phyloP scores from a whole-genome alignment of 2,797 vertebrate genomes.

The Salarias fasciatus region DNA sequence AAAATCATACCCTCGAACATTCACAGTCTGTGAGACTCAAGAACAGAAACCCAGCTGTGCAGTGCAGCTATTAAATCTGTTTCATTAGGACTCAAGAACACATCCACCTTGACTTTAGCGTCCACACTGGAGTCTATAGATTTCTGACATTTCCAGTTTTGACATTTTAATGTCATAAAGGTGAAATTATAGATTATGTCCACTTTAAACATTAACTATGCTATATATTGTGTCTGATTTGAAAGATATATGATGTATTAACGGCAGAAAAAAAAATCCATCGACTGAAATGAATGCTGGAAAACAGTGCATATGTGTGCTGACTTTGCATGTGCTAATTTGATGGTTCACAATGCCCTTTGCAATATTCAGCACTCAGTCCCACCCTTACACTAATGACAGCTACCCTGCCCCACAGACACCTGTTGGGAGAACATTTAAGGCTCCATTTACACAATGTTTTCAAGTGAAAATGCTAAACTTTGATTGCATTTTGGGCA shows the following conservation, averaged over 20 bases:
- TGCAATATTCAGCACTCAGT: no score
- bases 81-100: slow-evolving; percentile 21
- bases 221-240: background rate
- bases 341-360: no score
- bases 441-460: no score
- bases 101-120: slow-evolving; percentile 39
- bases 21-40: background rate
- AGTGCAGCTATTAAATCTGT: slow-evolving; percentile 21
- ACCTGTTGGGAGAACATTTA: no score
- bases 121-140: slow-evolving; percentile 7
- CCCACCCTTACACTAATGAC: no score
- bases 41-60: slow-evolving; percentile 3
- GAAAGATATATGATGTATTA: background rate
- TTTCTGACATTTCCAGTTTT: slow-evolving; percentile 33
- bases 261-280: background rate
- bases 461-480: no score
- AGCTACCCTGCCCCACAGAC: no score
- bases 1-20: background rate
- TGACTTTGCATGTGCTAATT: no score
- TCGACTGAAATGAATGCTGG: background rate
- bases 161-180: slow-evolving; percentile 2
- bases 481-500: no score
- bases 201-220: background rate
- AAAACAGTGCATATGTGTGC: no score
- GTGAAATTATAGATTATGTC: slow-evolving; percentile 1